Conservation (phyloP, 2,113 vertebrate genomes). For the Triplophysa siluroides region DNA sequence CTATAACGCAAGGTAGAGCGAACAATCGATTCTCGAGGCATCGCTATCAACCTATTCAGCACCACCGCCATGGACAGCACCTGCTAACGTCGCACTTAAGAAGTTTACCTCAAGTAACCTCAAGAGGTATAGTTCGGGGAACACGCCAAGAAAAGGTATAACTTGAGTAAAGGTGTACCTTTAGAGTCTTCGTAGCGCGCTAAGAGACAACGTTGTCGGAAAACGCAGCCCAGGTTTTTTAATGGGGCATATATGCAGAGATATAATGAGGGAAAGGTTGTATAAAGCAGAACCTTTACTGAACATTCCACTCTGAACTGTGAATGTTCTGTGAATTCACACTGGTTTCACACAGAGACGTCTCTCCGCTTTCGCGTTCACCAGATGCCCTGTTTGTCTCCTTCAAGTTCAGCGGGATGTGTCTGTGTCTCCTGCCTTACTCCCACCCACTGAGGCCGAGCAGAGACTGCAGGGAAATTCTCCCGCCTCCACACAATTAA, state of each 20-base stretch:
- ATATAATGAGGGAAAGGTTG: conserved; percentile 20
- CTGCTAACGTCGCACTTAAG: too few species aligned
- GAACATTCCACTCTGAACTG: background rate
- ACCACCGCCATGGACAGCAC: too few species aligned
- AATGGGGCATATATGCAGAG: background rate
- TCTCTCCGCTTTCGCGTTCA: background rate
- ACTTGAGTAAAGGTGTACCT: too few species aligned
- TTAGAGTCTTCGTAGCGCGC: too few species aligned
- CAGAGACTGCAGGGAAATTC: conserved; percentile 5
- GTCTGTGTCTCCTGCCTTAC: background rate
- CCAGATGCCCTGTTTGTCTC: conserved; percentile 6
- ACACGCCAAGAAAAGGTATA: too few species aligned
- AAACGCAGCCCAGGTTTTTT: too few species aligned
- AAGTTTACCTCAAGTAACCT: too few species aligned
- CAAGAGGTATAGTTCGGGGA: too few species aligned
- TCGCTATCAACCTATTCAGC: too few species aligned
- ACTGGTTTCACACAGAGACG: background rate
- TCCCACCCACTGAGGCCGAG: background rate
- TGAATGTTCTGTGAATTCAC: background rate
- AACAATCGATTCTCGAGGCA: too few species aligned
- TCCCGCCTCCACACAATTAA: conserved; percentile 36
- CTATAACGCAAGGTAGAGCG: too few species aligned
- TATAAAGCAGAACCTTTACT: background rate
- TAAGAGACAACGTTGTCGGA: too few species aligned
- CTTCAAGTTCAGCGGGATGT: conserved; percentile 18